Evolutionary conservation across 1,140 invertebrate genomes (phyloP).

Genomic region (Sarcophaga bullata): DNA sequence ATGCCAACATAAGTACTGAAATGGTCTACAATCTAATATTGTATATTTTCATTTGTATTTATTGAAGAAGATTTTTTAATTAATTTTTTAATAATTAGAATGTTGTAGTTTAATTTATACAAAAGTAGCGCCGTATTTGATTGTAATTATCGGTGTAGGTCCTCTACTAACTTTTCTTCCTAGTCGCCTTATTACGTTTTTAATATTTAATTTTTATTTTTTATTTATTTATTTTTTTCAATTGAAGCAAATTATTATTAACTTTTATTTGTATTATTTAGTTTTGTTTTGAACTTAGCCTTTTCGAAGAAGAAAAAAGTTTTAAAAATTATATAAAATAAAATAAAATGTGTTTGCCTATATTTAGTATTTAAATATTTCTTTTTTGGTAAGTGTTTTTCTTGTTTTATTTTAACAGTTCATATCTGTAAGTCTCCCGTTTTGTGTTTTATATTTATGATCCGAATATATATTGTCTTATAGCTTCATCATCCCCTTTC

Average conservation of each 20-base stretch:
- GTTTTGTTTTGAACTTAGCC: neutral
- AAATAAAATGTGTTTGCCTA: neutral
- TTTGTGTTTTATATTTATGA: too few relatives aligned
- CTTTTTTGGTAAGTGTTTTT: neutral
- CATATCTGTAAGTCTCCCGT: neutral
- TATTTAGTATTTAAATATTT: slow-evolving; percentile 1
- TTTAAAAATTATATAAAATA: slow-evolving; percentile 1
- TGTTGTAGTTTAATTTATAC: neutral
- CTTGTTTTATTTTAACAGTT: neutral
- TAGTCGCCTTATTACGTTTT: slow-evolving; percentile 10
- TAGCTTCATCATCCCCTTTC: too few relatives aligned
- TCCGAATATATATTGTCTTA: too few relatives aligned
- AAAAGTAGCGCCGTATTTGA: slow-evolving; percentile 34
- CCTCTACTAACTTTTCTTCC: neutral
- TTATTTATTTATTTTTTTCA: too few relatives aligned
- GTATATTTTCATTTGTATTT: too few relatives aligned
- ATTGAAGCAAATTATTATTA: neutral
- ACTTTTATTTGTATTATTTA: slow-evolving; percentile 10
- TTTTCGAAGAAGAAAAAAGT: neutral
- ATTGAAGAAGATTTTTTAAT: too few relatives aligned
- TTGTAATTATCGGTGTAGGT: neutral
- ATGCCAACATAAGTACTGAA: too few relatives aligned
- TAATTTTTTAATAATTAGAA: too few relatives aligned
- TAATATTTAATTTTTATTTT: too few relatives aligned
- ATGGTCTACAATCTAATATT: too few relatives aligned